Evolutionary conservation across 2,113 vertebrate genomes (phyloP).

Genomic region (Saimiri boliviensis): DNA sequence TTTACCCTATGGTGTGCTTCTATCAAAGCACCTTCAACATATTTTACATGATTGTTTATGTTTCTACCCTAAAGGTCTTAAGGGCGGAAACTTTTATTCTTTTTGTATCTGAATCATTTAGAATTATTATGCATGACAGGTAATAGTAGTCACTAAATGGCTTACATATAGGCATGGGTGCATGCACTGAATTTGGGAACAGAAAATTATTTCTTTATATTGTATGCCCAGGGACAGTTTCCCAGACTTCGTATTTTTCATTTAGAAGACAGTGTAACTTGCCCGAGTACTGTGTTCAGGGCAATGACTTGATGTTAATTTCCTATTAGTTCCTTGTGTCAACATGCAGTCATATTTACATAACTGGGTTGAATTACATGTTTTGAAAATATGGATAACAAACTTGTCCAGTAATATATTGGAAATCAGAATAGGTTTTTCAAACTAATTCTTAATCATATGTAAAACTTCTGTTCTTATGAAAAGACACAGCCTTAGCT

Average conservation of each 20-base stretch:
- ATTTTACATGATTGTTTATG: neutral
- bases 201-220: neutral
- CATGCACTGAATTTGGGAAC: neutral
- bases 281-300: neutral
- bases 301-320: neutral
- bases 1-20: neutral
- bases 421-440: neutral
- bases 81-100: neutral
- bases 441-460: neutral
- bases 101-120: neutral
- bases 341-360: neutral
- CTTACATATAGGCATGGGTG: neutral
- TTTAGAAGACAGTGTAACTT: neutral
- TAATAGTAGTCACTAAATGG: neutral
- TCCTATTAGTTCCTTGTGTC: neutral
- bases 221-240: neutral
- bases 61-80: neutral
- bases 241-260: neutral
- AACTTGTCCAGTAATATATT: neutral
- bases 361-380: neutral
- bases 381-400: neutral
- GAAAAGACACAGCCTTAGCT: neutral
- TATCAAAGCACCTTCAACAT: neutral
- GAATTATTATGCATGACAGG: neutral
- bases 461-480: neutral